phyloP scores from a whole-genome alignment of 2,888 invertebrate genomes.

The Nymphalis urticae region DNA sequence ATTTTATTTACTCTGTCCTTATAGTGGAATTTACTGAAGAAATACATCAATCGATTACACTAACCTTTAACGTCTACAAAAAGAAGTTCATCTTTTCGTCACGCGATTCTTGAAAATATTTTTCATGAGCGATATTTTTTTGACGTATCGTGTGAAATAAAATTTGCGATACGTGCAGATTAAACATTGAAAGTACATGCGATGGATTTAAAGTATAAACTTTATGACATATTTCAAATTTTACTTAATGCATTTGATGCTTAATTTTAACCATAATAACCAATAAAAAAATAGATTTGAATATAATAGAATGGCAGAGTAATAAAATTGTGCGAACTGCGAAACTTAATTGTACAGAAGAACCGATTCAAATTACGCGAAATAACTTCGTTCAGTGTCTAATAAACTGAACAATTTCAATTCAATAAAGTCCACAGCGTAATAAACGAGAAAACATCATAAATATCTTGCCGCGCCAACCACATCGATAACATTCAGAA shows the following conservation, averaged over 20 bases:
- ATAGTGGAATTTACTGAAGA: slow-evolving; percentile 45
- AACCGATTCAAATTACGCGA: slow-evolving; percentile 30
- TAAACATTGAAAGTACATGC: slow-evolving; percentile 6
- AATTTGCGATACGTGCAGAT: slow-evolving; percentile 29
- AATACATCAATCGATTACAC: slow-evolving; percentile 57
- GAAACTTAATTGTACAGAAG: slow-evolving; percentile 14
- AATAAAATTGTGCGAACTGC: slow-evolving; percentile 2
- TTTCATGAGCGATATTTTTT: slow-evolving; percentile 39
- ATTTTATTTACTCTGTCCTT: slow-evolving; percentile 53
- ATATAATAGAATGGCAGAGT: no score
- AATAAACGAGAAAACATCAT: slow-evolving; percentile 45
- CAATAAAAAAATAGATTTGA: no score
- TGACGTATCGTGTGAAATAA: slow-evolving; percentile 31
- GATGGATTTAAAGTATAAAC: background rate
- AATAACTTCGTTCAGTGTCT: slow-evolving; percentile 37
- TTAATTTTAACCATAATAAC: background rate
- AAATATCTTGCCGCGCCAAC: slow-evolving; percentile 48
- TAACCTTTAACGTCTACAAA: slow-evolving; percentile 66
- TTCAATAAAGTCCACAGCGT: slow-evolving; percentile 43
- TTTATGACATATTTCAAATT: no score
- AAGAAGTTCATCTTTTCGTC: slow-evolving; percentile 52
- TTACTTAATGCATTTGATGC: background rate
- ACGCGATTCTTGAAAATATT: slow-evolving; percentile 54
- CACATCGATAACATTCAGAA: slow-evolving; percentile 53
- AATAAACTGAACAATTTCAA: slow-evolving; percentile 46